Evolutionary conservation across 2,797 vertebrate species (phyloP).

Genomic region (Heliangelus exortis): DNA sequence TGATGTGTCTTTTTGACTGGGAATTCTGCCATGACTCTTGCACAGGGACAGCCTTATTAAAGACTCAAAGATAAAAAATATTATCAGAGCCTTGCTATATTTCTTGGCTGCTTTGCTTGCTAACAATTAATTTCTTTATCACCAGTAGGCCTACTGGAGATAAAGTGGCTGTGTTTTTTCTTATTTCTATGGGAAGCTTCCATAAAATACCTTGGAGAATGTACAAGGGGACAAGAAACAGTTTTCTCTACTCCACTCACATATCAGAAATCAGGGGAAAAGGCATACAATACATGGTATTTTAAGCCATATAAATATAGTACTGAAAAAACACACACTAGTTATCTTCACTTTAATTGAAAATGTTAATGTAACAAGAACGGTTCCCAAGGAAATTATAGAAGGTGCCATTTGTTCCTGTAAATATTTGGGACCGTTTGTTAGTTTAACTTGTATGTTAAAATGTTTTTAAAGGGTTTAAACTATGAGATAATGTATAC

Average conservation of each 20-base stretch:
- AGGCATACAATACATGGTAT: background rate
- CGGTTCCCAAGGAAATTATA: background rate
- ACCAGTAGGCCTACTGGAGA: background rate
- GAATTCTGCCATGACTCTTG: background rate
- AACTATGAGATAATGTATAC: background rate
- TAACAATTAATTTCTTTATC: conserved; percentile 33
- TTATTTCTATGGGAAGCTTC: background rate
- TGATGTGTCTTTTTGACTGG: background rate
- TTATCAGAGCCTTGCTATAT: background rate
- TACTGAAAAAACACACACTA: rapidly evolving
- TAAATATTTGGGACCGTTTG: background rate
- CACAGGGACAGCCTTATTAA: background rate
- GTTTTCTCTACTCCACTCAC: background rate
- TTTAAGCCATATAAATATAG: background rate
- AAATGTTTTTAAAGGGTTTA: background rate
- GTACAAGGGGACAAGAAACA: background rate
- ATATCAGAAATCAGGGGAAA: background rate
- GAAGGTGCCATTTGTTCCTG: background rate
- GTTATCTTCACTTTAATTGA: background rate
- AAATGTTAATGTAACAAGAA: background rate
- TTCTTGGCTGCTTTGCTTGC: background rate
- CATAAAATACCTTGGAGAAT: background rate
- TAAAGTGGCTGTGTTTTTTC: background rate
- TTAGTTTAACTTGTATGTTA: background rate
- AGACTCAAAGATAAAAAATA: background rate